These are phyloP conservation scores for Sitta europaea DNA, from an alignment of 2,113 vertebrate genomes.

Conservation along the genomic window DNA sequence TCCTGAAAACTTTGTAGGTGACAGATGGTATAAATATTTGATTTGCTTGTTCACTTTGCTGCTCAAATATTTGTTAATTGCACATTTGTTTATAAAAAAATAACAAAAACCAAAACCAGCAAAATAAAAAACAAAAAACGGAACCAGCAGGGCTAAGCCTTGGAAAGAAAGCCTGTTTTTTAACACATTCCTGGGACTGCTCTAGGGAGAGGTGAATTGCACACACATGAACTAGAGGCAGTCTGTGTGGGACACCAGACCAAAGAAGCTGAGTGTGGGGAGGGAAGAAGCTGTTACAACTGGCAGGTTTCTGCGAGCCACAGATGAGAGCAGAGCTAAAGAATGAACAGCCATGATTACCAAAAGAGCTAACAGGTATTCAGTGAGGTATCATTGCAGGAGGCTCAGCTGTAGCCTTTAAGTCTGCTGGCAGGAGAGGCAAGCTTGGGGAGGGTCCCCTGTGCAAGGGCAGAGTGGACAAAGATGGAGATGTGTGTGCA, in stretches of 20 bases:
- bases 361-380: background rate
- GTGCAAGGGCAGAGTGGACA: background rate
- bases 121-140: background rate
- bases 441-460: rapidly evolving
- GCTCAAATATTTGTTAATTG: background rate
- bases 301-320: background rate
- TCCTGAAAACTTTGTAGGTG: background rate
- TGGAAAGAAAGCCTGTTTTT: background rate
- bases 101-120: too few species aligned
- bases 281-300: background rate
- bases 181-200: background rate
- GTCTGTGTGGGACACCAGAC: background rate
- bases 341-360: background rate
- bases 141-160: background rate
- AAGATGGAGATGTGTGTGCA: background rate
- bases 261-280: background rate
- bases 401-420: background rate
- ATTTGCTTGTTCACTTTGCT: background rate
- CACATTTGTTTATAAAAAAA: background rate
- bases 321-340: background rate
- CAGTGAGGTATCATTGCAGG: background rate
- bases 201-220: background rate
- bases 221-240: background rate
- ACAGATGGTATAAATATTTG: background rate
- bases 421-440: background rate